phyloP scores from a whole-genome alignment of 2,888 invertebrate species.

The Apodemia duryi region DNA sequence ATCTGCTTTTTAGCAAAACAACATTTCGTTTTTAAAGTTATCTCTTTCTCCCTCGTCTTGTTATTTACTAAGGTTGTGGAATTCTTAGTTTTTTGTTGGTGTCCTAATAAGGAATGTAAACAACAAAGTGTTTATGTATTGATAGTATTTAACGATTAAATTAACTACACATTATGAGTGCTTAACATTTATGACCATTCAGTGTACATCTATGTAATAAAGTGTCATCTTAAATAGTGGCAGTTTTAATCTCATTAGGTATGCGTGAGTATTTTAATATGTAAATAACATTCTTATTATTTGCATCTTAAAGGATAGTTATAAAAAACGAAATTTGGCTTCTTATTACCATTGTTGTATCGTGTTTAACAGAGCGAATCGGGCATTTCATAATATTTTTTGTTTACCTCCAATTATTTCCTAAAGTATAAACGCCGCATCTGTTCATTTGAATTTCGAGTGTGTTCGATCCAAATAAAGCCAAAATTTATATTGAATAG shows the following conservation, averaged over 20 bases:
- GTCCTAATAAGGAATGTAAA: background rate
- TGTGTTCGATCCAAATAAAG: too few relatives aligned
- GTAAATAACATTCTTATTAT: background rate
- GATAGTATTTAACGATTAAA: background rate
- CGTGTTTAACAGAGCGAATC: conserved; percentile 10
- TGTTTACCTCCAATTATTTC: conserved; percentile 22
- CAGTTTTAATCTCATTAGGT: background rate
- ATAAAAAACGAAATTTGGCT: background rate
- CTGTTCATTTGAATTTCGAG: background rate
- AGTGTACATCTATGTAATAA: background rate
- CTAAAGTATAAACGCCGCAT: background rate
- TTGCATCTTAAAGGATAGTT: background rate
- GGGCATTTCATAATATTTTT: conserved; percentile 19
- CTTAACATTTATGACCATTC: background rate
- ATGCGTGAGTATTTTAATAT: background rate
- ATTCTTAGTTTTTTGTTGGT: background rate
- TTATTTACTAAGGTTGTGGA: background rate
- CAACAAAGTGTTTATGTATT: background rate
- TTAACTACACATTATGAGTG: background rate
- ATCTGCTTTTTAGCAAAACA: too few relatives aligned
- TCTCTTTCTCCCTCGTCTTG: background rate
- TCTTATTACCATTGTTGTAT: background rate
- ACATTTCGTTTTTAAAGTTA: background rate
- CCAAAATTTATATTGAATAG: too few relatives aligned
- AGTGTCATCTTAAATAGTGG: background rate